phyloP scores from a whole-genome alignment of 1,140 invertebrate genomes.

The Cotesia chilonis region DNA sequence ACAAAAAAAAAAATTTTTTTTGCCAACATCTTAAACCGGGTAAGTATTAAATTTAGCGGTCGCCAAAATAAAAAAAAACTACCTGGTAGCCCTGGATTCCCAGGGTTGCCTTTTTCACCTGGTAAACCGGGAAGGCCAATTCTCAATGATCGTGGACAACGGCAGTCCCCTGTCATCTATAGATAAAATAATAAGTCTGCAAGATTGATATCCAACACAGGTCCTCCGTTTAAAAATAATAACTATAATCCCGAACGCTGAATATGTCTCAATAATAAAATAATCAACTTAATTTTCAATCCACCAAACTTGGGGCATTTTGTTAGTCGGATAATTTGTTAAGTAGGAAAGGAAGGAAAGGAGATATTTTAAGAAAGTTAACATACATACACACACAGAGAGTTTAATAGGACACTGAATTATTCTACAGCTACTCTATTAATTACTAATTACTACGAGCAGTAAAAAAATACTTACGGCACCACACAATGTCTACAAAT shows the following conservation, averaged over 20 bases:
- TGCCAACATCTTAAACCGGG: not conserved
- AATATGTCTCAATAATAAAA: constrained; percentile 14
- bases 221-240: constrained; percentile 54
- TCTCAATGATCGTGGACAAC: constrained; percentile 58
- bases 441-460: too few relatives aligned
- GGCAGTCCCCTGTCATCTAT: constrained; percentile 64
- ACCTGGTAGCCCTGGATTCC: constrained; percentile 63
- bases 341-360: constrained; percentile 44
- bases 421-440: too few relatives aligned
- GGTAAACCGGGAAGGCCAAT: constrained; percentile 61
- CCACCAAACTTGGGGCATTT: too few relatives aligned
- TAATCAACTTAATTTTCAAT: not conserved
- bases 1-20: too few relatives aligned
- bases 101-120: constrained; percentile 64
- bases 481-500: too few relatives aligned
- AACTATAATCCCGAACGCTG: constrained; percentile 12
- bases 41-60: not conserved
- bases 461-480: too few relatives aligned
- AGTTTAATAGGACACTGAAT: too few relatives aligned
- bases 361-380: not conserved
- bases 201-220: constrained; percentile 61
- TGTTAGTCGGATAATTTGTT: constrained; percentile 13
- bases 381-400: too few relatives aligned
- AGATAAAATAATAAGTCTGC: constrained; percentile 57
- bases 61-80: constrained; percentile 38